Conservation (phyloP, 1,140 invertebrate species). For the Hylaeus anthracinus region DNA sequence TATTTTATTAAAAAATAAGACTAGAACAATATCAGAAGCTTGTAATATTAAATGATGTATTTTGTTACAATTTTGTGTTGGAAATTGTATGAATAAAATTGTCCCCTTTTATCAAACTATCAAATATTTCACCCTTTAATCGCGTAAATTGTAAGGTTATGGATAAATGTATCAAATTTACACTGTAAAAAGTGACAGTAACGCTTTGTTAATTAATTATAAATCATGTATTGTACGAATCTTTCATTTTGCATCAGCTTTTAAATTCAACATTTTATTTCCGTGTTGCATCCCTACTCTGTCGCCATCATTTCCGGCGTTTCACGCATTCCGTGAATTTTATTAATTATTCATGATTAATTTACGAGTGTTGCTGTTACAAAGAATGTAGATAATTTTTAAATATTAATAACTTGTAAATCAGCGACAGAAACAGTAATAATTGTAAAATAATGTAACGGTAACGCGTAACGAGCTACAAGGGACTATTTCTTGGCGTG, state of each 20-base stretch:
- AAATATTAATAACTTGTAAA: not conserved
- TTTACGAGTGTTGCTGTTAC: not conserved
- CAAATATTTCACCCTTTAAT: not conserved
- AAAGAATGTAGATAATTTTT: conserved; percentile 6
- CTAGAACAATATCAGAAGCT: conserved; percentile 12
- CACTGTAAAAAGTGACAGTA: no score
- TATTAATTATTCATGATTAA: not conserved
- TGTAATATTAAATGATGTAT: conserved; percentile 18
- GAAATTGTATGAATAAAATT: conserved; percentile 33
- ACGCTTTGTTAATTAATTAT: no score
- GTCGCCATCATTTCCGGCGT: conserved; percentile 21
- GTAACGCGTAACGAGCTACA: not conserved
- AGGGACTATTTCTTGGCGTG: conserved; percentile 35
- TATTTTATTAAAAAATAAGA: not conserved
- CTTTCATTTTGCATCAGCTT: no score
- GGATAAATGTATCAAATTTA: not conserved
- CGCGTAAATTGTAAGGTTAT: not conserved
- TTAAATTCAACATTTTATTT: conserved; percentile 18
- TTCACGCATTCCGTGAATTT: not conserved
- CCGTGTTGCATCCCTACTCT: not conserved
- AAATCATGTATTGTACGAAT: no score
- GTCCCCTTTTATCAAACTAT: not conserved
- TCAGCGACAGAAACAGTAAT: not conserved
- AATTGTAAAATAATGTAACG: not conserved
- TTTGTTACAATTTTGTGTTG: conserved; percentile 21